Evolutionary conservation across 2,888 invertebrate genomes (phyloP).

Genomic region (Willowsia nigromaculata): DNA sequence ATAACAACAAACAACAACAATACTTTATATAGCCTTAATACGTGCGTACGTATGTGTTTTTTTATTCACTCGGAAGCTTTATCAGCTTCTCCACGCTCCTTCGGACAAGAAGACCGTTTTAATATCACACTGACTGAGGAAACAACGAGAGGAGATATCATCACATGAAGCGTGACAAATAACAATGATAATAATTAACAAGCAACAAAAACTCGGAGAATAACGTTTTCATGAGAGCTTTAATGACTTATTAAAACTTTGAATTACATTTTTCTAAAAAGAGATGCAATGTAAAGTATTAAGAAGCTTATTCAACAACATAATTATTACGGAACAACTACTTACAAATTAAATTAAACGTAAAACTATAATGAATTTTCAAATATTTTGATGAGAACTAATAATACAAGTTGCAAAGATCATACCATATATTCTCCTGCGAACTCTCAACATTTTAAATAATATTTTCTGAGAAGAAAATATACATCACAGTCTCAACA

Average conservation of each 20-base stretch:
- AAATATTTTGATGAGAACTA: background rate
- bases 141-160: background rate
- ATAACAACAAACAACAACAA: background rate
- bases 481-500: constrained; percentile 62
- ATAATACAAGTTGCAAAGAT: constrained; percentile 19
- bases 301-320: too few species aligned
- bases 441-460: background rate
- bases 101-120: constrained; percentile 43
- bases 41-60: background rate
- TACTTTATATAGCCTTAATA: constrained; percentile 7
- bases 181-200: background rate
- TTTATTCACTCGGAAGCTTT: constrained; percentile 14
- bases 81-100: constrained; percentile 6
- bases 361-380: too few species aligned
- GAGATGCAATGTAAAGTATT: too few species aligned
- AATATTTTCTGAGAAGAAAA: constrained; percentile 22
- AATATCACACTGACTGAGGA: constrained; percentile 63
- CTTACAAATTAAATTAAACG: too few species aligned
- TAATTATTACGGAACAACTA: too few species aligned
- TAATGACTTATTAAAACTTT: too few species aligned
- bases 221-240: background rate
- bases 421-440: constrained; percentile 32
- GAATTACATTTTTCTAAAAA: too few species aligned
- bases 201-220: background rate
- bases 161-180: background rate